Conservation (phyloP, 2,113 vertebrate species). For the Cyphomyrus plagiostoma region DNA sequence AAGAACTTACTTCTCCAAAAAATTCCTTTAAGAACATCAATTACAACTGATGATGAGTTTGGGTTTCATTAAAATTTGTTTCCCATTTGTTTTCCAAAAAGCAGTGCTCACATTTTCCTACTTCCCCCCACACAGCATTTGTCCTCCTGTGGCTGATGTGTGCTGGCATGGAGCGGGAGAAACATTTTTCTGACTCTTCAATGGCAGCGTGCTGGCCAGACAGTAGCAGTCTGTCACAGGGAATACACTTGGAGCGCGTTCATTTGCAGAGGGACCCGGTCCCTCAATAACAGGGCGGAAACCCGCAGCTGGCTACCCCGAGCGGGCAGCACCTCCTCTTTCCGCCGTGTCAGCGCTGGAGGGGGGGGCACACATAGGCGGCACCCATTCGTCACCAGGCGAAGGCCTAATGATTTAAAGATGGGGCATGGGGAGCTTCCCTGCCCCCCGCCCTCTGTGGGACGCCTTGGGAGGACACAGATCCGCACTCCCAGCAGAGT, state of each 20-base stretch:
- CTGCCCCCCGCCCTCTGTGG: not conserved
- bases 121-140: slow-evolving; percentile 38
- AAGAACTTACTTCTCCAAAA: not conserved
- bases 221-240: slow-evolving; percentile 18
- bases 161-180: slow-evolving; percentile 23
- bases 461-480: not conserved
- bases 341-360: not conserved
- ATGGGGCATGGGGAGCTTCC: not conserved
- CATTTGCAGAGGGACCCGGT: slow-evolving; percentile 12
- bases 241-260: slow-evolving; percentile 24
- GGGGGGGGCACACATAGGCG: not conserved
- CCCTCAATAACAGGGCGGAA: not conserved
- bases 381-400: not conserved
- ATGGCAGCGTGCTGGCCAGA: slow-evolving; percentile 5
- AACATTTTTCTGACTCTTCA: slow-evolving; percentile 23
- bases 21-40: slow-evolving; percentile 18
- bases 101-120: slow-evolving; percentile 21
- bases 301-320: not conserved
- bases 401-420: not conserved
- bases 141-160: slow-evolving; percentile 35
- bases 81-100: slow-evolving; percentile 27
- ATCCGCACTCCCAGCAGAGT: not conserved
- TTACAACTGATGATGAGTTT: slow-evolving; percentile 30
- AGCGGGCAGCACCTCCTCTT: not conserved
- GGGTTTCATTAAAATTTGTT: slow-evolving; percentile 41